Base-by-base conservation (phyloP, 2,888 invertebrate species). In the Odontocolon sp. region DNA sequence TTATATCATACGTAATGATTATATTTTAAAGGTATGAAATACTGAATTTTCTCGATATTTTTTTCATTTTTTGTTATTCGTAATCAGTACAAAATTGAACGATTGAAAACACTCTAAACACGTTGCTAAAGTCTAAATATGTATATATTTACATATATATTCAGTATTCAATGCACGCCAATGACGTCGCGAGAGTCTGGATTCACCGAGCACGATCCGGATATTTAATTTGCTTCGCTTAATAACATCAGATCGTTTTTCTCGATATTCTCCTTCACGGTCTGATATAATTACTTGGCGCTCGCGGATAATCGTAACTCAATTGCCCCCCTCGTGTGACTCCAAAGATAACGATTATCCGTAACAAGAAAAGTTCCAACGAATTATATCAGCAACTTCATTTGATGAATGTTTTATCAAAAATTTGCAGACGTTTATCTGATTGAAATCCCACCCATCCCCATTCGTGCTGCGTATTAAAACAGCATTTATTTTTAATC, bases 231-330 rank as follows among this genome's bases (percentile, higher is more conserved):
- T 36, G 21, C 57, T 33, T 33, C 52, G 57, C 52, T 75, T 50
- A 69, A 42, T 67, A 72, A 68, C 47, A 68, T 56, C 67, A 71
- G 71, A 71, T 68, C 42, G 72, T 56, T 71, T 72, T 64, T 57
- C 40, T 21, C 33, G 64, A 75, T 47, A 68, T 16, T 38, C 16
- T 14, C 6, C 36, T 42, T 67, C 68, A 47, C 6, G 6, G 36
- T 23, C 36, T 57, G 23, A 18, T 26, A 38, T 67, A 71, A 72
- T 71, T 67, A 67, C 67, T 47, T 67, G 23, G 31, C 38, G 54
- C 47, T 67, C 26, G 36, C 21, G 63, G 33, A 47, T 68, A 70
- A 70, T 63, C 28, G 23, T 26, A 26, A 56, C 68, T n/a, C n/a
- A n/a, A n/a, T n/a, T n/a, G n/a, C n/a, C n/a, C n/a, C n/a, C n/a